Base-by-base conservation (phyloP, 1,140 invertebrate species). In the Rhagoletis zephyria region DNA sequence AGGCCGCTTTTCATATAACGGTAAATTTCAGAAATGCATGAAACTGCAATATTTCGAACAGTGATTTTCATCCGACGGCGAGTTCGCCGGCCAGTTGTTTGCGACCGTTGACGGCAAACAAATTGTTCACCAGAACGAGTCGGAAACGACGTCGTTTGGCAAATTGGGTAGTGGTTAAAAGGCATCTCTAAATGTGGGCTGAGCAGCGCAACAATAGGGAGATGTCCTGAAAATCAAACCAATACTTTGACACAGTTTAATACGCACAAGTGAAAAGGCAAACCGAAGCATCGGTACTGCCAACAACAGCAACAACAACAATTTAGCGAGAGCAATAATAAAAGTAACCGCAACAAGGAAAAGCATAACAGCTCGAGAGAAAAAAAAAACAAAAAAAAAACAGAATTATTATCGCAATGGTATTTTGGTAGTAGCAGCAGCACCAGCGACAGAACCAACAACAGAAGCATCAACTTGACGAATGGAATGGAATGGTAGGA, bases 211-310 rank as follows among this genome's bases (percentile, higher is more conserved):
- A 48, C 42, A 56, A 59, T 81, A 81, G 48, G 14, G 14, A 51
- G 19, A 59, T 81, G 45, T 81, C n/a, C n/a, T 19, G 74, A 81
- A 81, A 81, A 81, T 59, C 74, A 81, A 81, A 81, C 74, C 48
- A 81, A 56, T 81, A 81, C 48, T 81, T 81, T 81, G 74, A 81
- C 16, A 81, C 74, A 81, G 48, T 81, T 81, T 56, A 81, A 81
- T 81, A 81, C n/a, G 74, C 48, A 10, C 48, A 81, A 81, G 74
- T 56, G 70, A 74, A 74, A 81, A 81, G 48, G 7, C 48, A 81
- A 81, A 51, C n/a, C 48, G 45, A 19, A 14, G 74, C 45, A 51
- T 56, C 61, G 56, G 19, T 19, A 81, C 30, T 5, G n/a, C 10
- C 9, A 81, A 56, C 19, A 9, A 9, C 10, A 48, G 16, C 12